Evolutionary conservation across 2,797 vertebrate species (phyloP), one percentile per base, ranked within the genome.

Genomic region (Todus mexicanus): DNA sequence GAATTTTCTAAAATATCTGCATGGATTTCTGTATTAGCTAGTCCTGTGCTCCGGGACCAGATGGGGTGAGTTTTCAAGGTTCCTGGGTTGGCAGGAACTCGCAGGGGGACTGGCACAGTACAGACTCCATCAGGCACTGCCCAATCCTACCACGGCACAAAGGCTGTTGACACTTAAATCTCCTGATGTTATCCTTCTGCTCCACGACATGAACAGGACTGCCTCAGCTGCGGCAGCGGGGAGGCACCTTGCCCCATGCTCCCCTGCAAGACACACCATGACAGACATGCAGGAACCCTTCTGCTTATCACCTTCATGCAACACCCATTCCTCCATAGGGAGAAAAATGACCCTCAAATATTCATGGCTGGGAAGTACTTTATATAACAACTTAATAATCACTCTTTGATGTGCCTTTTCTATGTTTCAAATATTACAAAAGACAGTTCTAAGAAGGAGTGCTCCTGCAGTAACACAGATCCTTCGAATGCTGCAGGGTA

Each of bases 181-280:
- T 71, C 22, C 66, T 14, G 37, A 35, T 1, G 11, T 31, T 31
- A 43, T 8, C 48, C 74, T 77, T 43, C 76, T 50, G 56, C 48
- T 57, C 21, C 56, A 63, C 22, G 56, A 12, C 37, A 23, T 37
- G 71, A 17, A 22, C 51, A 57, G 50, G 50, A 43, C 37, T 29
- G n/a, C 29, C 74, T 33, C 0, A 1, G 15, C 0, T 45, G 23
- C 23, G 70, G 17, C 3, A 6, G 29, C 2, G 11, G 43, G 33
- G 63, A 74, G n/a, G 25, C 31, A 84, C 23, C 23, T 7, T 57
- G 23, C 20, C 26, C 43, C 1, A 2, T 5, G 10, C 22, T 72
- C 40, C 31, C 40, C 51, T 5, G 14, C 35, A 40, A 10, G 16
- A 31, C 27, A 54, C 61, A 65, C 14, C 53, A 33, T 3, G 50